Conservation (phyloP, 2,888 invertebrate species). For the Lasioglossum pauxillum region DNA sequence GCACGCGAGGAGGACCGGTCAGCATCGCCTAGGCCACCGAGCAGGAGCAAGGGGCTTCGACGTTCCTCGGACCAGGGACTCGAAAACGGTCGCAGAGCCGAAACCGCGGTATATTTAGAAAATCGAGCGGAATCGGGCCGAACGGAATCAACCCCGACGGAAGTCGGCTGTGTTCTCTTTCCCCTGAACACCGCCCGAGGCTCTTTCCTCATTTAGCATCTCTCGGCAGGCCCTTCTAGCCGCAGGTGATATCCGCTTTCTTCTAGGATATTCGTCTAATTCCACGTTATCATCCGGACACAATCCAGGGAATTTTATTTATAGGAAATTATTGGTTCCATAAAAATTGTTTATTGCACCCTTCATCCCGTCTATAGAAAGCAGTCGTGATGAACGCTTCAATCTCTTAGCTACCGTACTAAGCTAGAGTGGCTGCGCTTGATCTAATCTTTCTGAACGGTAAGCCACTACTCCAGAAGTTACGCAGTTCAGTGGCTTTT, state of each 20-base stretch:
- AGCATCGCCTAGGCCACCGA: constrained; percentile 48
- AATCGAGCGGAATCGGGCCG: constrained; percentile 53
- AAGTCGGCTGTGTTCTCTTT: constrained; percentile 30
- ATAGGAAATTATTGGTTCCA: neutral
- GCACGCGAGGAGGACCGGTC: constrained; percentile 49
- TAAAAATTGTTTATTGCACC: neutral
- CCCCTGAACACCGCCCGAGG: neutral
- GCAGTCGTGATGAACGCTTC: neutral
- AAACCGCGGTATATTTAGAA: constrained; percentile 51
- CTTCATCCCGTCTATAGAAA: neutral
- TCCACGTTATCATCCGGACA: neutral
- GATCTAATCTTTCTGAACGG: neutral
- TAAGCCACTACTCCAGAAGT: neutral
- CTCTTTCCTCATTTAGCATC: constrained; percentile 15
- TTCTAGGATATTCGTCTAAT: neutral
- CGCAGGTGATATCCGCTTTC: neutral
- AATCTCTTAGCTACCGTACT: neutral
- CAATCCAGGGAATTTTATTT: neutral
- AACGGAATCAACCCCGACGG: constrained; percentile 61
- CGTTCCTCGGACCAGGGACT: constrained; percentile 38
- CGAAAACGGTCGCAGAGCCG: constrained; percentile 31
- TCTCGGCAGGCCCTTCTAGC: neutral
- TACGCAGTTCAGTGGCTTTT: neutral
- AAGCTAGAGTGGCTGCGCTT: too few relatives aligned
- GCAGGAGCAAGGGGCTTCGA: constrained; percentile 32